Conservation (phyloP, 2,113 vertebrate genomes). For the Lophochroa leadbeateri region DNA sequence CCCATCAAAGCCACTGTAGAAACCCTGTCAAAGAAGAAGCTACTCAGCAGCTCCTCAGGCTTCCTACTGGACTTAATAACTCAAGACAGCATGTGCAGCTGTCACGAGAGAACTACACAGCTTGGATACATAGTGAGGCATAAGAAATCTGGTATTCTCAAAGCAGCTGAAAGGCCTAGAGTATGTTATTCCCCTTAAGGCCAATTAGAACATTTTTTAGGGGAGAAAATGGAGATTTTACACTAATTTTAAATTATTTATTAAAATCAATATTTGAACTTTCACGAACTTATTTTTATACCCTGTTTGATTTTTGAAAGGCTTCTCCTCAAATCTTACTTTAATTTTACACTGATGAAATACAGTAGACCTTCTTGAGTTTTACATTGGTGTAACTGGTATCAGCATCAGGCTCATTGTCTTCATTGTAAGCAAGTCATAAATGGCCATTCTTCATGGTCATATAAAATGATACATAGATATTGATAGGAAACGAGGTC, state of each 20-base stretch:
- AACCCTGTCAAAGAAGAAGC: background rate
- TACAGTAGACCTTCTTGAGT: background rate
- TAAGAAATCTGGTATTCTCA: conserved; percentile 3
- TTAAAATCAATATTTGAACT: background rate
- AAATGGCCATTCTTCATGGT: conserved; percentile 38
- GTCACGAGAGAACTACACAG: background rate
- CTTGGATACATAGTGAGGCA: background rate
- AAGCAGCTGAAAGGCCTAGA: background rate
- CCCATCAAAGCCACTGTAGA: background rate
- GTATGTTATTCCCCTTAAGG: background rate
- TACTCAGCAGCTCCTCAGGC: background rate
- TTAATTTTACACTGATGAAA: background rate
- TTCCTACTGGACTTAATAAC: conserved; percentile 33
- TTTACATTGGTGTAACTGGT: background rate
- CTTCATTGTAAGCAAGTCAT: conserved; percentile 11
- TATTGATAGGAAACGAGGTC: conserved; percentile 28
- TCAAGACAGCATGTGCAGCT: conserved; percentile 6
- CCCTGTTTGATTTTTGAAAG: background rate
- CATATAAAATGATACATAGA: conserved; percentile 60
- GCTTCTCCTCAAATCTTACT: background rate
- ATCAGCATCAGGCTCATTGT: background rate
- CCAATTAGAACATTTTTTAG: background rate
- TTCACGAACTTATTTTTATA: background rate
- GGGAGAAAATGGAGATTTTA: background rate
- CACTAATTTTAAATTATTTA: background rate